Conservation (phyloP, 2,113 vertebrate species). For the Todiramphus saurophagus region DNA sequence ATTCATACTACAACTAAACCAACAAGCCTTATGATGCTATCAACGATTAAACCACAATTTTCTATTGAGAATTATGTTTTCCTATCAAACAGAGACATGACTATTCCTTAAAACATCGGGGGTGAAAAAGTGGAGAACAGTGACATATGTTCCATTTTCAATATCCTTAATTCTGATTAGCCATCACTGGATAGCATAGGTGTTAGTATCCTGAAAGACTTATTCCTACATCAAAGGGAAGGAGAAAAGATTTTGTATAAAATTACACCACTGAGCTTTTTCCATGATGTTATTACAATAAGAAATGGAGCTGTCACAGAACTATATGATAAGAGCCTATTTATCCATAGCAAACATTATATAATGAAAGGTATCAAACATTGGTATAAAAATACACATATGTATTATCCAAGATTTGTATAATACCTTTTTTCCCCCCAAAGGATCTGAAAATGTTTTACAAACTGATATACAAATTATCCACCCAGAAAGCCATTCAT, state of each 20-base stretch:
- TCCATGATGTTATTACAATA: neutral
- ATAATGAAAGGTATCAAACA: neutral
- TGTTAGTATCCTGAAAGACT: neutral
- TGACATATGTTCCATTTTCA: neutral
- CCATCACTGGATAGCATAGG: neutral
- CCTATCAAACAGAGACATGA: neutral
- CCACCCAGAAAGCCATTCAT: constrained; percentile 18
- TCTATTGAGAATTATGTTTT: neutral
- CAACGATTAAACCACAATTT: neutral
- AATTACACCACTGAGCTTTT: neutral
- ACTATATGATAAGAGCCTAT: neutral
- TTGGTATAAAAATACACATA: neutral
- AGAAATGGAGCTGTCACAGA: neutral
- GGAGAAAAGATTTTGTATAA: neutral
- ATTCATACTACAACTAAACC: neutral
- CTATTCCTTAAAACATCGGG: neutral
- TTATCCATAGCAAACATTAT: neutral
- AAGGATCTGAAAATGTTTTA: constrained; percentile 40
- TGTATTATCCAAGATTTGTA: neutral
- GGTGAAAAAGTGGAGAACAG: neutral
- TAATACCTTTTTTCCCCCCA: neutral
- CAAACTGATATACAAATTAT: constrained; percentile 47
- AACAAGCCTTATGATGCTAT: neutral
- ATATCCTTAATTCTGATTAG: neutral
- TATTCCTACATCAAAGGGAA: neutral